These are phyloP conservation scores for Diarsia dahlii DNA, from an alignment of 2,888 invertebrate species.

Conservation along the genomic window DNA sequence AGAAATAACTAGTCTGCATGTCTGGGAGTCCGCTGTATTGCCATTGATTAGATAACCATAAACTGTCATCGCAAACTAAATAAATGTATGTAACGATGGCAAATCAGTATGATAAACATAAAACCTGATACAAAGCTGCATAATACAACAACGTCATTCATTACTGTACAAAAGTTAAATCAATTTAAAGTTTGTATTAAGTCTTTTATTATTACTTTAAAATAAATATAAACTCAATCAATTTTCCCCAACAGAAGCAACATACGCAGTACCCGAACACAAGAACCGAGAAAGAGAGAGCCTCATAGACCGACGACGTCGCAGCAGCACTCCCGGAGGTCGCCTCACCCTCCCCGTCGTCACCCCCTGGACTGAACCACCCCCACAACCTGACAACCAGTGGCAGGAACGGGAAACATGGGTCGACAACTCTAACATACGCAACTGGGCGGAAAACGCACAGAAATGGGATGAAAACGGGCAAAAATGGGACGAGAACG, in stretches of 20 bases:
- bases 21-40: too few species aligned
- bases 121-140: too few species aligned
- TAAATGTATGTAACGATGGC: too few species aligned
- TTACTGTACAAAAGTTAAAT: too few species aligned
- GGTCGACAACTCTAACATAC: slow-evolving; percentile 83
- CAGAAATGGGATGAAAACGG: slow-evolving; percentile 79
- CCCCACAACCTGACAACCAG: slow-evolving; percentile 68
- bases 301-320: slow-evolving; percentile 82
- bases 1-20: too few species aligned
- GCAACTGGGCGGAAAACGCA: slow-evolving; percentile 84
- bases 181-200: too few species aligned
- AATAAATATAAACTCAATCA: background rate
- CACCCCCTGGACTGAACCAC: slow-evolving; percentile 71
- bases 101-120: too few species aligned
- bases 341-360: slow-evolving; percentile 81
- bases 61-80: too few species aligned
- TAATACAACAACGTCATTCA: too few species aligned
- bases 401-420: slow-evolving; percentile 82
- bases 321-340: slow-evolving; percentile 85
- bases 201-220: too few species aligned
- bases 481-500: slow-evolving; percentile 83
- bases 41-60: too few species aligned
- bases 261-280: slow-evolving; percentile 87
- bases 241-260: slow-evolving; percentile 78
- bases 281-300: slow-evolving; percentile 83